Base-by-base conservation (phyloP, 2,888 invertebrate genomes). In the Epistrophe grossulariae region DNA sequence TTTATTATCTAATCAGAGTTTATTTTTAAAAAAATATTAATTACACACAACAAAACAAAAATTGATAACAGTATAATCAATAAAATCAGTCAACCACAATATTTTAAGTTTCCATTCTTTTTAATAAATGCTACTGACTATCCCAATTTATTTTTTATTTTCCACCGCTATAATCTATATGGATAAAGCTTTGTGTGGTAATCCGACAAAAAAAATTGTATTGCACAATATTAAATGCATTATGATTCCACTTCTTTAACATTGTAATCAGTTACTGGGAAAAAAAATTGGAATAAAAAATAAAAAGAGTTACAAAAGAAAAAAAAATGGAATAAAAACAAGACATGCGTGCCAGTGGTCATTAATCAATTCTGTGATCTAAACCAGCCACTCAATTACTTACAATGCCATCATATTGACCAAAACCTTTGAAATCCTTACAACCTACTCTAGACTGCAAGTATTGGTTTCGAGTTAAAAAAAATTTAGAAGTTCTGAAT, bases 201-300 rank as follows among this genome's bases (percentile, higher is more conserved):
- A 82, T 72, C 64, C n/a, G 0, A 57, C 48, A 48, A 38, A 15
- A 64, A 71, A 59, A 24, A 24, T 2, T 35, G n/a, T 50, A 60
- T 82, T 82, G 72, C 82, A 59, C 78, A 82, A 82, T 45, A 15
- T 15, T 17, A 66, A 66, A 78, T 31, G 66, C 78, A 77, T 72
- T 82, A 72, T 45, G 48, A 7, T 40, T 43, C 0, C 55, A 2
- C 52, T 28, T 48, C 35, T 31, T 31, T 6, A 45, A 71, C 55
- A 50, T 55, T 70, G 28, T 57, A 71, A 71, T 77, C 57, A 24
- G 24, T 71, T 60, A 55, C 13, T 31, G 8, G 55, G n/a, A n/a
- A n/a, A 10, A n/a, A 19, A 50, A 55, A 48, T n/a, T 43, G 15
- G 31, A 15, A 9, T 24, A 57, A n/a, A 70, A 24, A 40, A 62